Evolutionary conservation across 2,797 vertebrate species (phyloP).

Genomic region (Balearica regulorum): DNA sequence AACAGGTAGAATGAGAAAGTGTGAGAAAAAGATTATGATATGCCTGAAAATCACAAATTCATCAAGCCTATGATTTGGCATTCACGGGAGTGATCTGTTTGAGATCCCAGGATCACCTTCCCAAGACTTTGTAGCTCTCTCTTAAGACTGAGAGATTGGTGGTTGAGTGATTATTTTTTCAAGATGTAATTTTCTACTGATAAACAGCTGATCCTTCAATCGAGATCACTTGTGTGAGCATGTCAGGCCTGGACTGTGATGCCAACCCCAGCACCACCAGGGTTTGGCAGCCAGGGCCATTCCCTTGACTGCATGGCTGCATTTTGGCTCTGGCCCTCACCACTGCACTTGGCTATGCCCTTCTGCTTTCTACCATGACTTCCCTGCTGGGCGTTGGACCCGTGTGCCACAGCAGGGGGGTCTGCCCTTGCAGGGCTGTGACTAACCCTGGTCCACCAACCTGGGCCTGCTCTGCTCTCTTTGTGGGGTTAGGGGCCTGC

Average conservation of each 20-base stretch:
- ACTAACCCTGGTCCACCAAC: background rate
- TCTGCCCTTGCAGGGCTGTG: background rate
- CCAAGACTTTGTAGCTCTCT: background rate
- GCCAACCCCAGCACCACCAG: rapidly evolving
- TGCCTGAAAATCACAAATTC: background rate
- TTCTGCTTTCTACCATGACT: no score
- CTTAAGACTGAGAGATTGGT: background rate
- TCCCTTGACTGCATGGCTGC: rapidly evolving
- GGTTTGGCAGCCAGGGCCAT: background rate
- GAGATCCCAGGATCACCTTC: background rate
- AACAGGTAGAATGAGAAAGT: background rate
- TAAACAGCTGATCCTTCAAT: background rate
- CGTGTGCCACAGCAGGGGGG: rapidly evolving
- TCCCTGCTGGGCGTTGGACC: no score
- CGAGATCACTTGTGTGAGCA: background rate
- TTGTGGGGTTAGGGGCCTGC: background rate
- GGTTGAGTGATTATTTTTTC: background rate
- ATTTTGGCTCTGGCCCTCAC: background rate
- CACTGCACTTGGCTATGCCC: rapidly evolving
- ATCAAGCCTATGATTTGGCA: background rate
- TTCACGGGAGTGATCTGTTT: background rate
- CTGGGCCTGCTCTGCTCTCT: background rate
- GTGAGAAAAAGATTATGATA: background rate
- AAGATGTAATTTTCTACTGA: background rate
- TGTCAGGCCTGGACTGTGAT: background rate